Evolutionary conservation across 2,113 vertebrate genomes (phyloP).

Genomic region (Pionites leucogaster): DNA sequence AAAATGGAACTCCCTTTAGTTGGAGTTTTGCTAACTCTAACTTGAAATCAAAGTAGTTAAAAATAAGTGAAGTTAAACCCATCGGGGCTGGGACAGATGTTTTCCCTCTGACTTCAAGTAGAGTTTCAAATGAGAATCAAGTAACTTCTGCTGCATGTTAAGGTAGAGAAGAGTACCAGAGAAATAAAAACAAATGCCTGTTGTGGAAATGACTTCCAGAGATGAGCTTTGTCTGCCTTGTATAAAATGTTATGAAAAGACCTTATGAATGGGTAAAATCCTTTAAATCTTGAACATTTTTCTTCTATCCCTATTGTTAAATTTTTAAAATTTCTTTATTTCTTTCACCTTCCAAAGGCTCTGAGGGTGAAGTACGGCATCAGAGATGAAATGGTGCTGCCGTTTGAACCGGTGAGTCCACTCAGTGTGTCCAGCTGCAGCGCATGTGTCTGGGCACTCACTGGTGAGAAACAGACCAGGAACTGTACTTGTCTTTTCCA

Average conservation of each 20-base stretch:
- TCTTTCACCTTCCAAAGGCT: constrained; percentile 74
- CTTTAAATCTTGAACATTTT: background rate
- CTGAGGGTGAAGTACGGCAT: constrained; percentile 92
- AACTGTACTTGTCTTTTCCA: background rate
- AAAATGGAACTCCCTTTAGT: background rate
- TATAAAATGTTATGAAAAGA: background rate
- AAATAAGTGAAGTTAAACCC: background rate
- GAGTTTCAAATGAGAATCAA: background rate
- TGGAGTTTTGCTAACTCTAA: background rate
- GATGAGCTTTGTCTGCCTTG: background rate
- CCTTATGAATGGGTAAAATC: background rate
- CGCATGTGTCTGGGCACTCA: background rate
- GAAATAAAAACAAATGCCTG: background rate
- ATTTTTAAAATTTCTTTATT: background rate
- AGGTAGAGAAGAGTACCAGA: background rate
- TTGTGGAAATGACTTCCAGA: background rate
- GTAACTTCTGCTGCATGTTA: background rate
- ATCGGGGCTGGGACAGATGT: background rate
- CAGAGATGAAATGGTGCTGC: constrained; percentile 94
- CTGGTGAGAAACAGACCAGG: background rate
- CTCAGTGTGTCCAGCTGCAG: rapidly evolving
- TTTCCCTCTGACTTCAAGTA: background rate
- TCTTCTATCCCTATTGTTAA: background rate
- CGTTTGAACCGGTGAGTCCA: constrained; percentile 90
- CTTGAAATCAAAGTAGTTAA: background rate